These are phyloP conservation scores for Trachemys scripta DNA, from an alignment of 2,113 vertebrate species.

Conservation along the genomic window DNA sequence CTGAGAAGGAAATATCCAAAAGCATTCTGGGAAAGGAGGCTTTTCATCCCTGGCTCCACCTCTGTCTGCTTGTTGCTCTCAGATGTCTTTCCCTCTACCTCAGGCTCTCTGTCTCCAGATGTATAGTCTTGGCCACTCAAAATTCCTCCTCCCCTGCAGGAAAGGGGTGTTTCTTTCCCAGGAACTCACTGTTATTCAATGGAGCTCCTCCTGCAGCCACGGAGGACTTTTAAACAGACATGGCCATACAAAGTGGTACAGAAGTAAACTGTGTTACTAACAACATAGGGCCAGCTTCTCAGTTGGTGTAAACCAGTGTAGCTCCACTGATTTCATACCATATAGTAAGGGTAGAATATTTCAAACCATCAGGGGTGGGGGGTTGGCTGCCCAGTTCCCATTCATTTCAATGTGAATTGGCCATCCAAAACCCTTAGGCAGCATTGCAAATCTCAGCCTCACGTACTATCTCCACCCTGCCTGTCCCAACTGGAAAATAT, in stretches of 20 bases:
- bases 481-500: not conserved
- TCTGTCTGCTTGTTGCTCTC: constrained; percentile 67
- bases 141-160: constrained; percentile 58
- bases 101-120: constrained; percentile 63
- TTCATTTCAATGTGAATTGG: not conserved
- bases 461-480: not conserved
- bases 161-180: constrained; percentile 60
- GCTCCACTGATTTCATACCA: not conserved
- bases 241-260: constrained; percentile 21
- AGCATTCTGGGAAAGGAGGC: constrained; percentile 73
- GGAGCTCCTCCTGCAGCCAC: constrained; percentile 61
- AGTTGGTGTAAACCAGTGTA: not conserved
- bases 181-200: constrained; percentile 53
- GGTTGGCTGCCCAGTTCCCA: rapidly evolving
- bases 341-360: not conserved
- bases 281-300: not conserved
- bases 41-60: constrained; percentile 56
- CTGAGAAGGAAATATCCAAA: constrained; percentile 72
- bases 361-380: not conserved
- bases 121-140: constrained; percentile 50
- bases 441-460: not conserved
- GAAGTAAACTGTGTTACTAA: constrained; percentile 55
- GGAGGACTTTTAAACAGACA: constrained; percentile 41
- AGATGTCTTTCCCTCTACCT: constrained; percentile 50
- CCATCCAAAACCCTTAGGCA: not conserved